These are phyloP conservation scores for Sarcophilus harrisii DNA, from an alignment of 2,797 vertebrate genomes.

Conservation along the genomic window DNA sequence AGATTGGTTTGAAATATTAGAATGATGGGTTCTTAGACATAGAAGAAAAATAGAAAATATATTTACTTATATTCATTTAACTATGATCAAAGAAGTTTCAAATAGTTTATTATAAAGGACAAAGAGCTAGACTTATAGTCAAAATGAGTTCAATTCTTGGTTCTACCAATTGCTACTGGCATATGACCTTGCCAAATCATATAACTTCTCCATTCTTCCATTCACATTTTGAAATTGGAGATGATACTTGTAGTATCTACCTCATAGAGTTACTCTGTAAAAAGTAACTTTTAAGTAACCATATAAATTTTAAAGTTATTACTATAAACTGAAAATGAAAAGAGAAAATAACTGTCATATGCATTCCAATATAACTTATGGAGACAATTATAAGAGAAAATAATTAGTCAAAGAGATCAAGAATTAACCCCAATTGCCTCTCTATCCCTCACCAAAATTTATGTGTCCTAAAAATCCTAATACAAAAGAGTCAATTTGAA, in stretches of 20 bases:
- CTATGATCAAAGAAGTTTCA: not conserved
- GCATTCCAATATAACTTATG: not conserved
- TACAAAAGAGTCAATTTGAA: not conserved
- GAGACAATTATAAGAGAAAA: not conserved
- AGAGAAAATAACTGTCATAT: not conserved
- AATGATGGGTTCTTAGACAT: not conserved
- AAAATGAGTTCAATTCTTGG: not conserved
- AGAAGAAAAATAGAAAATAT: not conserved
- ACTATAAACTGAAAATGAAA: not conserved
- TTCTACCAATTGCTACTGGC: not conserved
- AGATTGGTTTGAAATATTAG: not conserved
- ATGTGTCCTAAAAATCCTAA: not conserved
- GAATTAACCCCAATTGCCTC: not conserved
- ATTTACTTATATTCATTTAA: not conserved
- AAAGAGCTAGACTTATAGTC: not conserved
- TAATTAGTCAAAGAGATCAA: not conserved
- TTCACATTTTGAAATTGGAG: not conserved
- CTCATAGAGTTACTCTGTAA: not conserved
- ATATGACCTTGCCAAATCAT: not conserved
- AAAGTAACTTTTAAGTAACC: not conserved
- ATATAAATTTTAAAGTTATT: not conserved
- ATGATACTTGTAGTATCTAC: not conserved
- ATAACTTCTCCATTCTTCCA: not conserved
- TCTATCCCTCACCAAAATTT: not conserved
- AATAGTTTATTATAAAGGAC: not conserved